Evolutionary conservation across 2,888 invertebrate species (phyloP), one percentile per base, ranked within the genome.

Genomic region (Harpalus rubripes): DNA sequence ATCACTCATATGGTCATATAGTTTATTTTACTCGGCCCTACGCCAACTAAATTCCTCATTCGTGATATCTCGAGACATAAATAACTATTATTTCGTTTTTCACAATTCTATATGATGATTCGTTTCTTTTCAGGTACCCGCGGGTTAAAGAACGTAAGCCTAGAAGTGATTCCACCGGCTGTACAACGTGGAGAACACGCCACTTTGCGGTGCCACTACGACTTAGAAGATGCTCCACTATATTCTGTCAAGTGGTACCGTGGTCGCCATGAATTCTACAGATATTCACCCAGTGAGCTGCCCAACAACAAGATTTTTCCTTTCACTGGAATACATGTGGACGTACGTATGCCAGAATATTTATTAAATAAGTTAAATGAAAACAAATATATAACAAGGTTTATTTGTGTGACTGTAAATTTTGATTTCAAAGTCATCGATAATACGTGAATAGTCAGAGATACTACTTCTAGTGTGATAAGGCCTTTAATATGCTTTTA

Each of bases 201-300:
- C 1, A 94, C 94, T 6, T 91, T 97, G 68, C 92, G 93, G 82
- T 97, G 97, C 91, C 92, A 94, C 87, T 95, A 96, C 89, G 95
- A 97, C 89, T 93, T 96, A 91, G 95, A 96, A 89, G 94, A 94
- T 0, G 94, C 94, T 4, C 95, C 94, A 0, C 92, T 97, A 74
- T 97, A 97, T 91, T 94, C 96, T 3, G 96, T 97, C 86, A 97
- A 97, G 92, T 97, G 96, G 96, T 97, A 97, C 91, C 93, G 97
- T 84, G 97, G 97, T 5, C 94, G 92, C 89, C 93, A 95, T 89
- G 97, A 97, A 92, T 97, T 97, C 92, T 97, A 96, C 92, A 93
- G 97, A 87, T 97, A 94, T 89, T 95, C 96, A 10, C 97, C 97
- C 0, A 93, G 93, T 88, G 96, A 96, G 88, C 91, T 91, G n/a